A percentile compares a stretch with the other conserved stretches of the same genome.
Conservation (phyloP, 2,113 vertebrate species). For the Microcebus lehilahytsara region DNA sequence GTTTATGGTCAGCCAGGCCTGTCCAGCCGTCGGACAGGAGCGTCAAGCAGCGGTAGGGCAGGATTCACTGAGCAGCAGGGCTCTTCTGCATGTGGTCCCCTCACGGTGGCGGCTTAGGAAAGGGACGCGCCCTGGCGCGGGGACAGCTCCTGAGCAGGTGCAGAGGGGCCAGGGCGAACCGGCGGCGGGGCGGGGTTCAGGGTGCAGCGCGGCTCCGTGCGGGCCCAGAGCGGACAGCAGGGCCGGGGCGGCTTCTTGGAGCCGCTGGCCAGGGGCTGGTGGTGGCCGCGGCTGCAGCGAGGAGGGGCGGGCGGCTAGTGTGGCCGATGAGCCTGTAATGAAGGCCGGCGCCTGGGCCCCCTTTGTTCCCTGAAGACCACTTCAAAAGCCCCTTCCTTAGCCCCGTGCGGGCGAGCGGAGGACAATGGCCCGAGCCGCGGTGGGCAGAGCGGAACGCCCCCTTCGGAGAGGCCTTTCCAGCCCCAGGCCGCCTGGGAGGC, state of each 20-base stretch:
- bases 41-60: not conserved
- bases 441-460: slow-evolving; percentile 75
- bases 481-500: slow-evolving; percentile 59
- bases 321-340: slow-evolving; percentile 77
- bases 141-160: not conserved
- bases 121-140: no score
- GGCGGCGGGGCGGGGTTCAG: slow-evolving; percentile 15
- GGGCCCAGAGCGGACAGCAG: not conserved
- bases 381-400: slow-evolving; percentile 73
- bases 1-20: no score
- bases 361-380: slow-evolving; percentile 78
- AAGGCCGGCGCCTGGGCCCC: slow-evolving; percentile 67
- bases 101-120: accelerated
- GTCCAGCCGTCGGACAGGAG: not conserved
- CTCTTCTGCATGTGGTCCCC: not conserved
- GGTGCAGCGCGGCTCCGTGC: slow-evolving; percentile 15
- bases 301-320: not conserved
- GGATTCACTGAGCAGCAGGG: accelerated
- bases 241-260: not conserved
- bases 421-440: slow-evolving; percentile 76
- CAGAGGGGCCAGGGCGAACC: not conserved
- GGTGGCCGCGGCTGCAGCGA: no score
- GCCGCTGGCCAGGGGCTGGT: accelerated
- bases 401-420: slow-evolving; percentile 63
- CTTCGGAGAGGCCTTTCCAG: slow-evolving; percentile 64